Evolutionary conservation across 2,888 invertebrate genomes (phyloP).

Genomic region (Orchesella flavescens): DNA sequence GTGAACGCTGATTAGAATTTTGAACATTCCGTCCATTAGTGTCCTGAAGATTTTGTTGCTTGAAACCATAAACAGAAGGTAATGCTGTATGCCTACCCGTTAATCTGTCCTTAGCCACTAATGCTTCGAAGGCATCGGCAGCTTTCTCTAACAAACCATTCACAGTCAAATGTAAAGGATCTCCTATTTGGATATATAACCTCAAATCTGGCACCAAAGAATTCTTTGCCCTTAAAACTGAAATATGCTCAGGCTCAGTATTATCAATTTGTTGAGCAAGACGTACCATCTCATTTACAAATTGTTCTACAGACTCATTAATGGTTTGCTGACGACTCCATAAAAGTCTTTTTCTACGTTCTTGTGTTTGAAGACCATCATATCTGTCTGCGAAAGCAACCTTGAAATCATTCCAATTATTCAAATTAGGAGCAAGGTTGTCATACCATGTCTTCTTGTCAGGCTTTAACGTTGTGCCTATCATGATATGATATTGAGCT

Average conservation of each 20-base stretch:
- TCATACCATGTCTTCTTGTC: conserved; percentile 44
- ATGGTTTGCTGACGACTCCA: background rate
- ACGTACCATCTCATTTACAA: conserved; percentile 33
- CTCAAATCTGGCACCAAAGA: background rate
- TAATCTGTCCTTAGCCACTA: background rate
- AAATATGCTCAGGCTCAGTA: background rate
- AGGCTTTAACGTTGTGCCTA: conserved; percentile 10
- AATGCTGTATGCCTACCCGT: conserved; percentile 3
- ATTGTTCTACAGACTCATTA: conserved; percentile 29
- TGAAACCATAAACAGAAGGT: background rate
- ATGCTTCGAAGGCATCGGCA: background rate
- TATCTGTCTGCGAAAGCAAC: background rate
- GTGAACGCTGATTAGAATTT: no score
- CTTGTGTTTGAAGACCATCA: conserved; percentile 3
- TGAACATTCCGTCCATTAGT: no score
- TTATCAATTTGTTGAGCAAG: conserved; percentile 19
- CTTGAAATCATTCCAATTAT: conserved; percentile 34
- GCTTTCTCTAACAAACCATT: conserved; percentile 10
- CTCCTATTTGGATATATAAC: background rate
- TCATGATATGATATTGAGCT: background rate
- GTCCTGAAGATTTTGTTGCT: no score
- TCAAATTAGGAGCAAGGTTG: conserved; percentile 9
- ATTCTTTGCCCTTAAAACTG: conserved; percentile 5
- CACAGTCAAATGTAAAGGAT: background rate
- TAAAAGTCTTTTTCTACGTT: conserved; percentile 2